Evolutionary conservation across 2,113 vertebrate species (phyloP).

Genomic region (Rhombomys opimus): DNA sequence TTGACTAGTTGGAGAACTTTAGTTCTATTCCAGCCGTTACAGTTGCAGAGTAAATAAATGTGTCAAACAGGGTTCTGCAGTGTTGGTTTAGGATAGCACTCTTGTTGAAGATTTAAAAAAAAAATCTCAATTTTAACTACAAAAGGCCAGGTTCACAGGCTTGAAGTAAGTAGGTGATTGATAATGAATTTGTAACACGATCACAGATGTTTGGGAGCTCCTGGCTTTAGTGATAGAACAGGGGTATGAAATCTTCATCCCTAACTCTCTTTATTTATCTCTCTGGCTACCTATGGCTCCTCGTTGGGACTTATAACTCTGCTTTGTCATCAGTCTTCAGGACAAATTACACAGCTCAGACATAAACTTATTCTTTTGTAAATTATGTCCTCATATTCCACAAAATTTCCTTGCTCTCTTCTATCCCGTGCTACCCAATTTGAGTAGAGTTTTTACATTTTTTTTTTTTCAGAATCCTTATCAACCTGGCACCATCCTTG

Average conservation of each 20-base stretch:
- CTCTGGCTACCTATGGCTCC: not conserved
- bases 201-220: not conserved
- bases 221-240: not conserved
- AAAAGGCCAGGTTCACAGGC: not conserved
- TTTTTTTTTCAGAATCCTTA: slow-evolving; percentile 42
- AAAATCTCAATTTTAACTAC: not conserved
- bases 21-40: not conserved
- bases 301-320: not conserved
- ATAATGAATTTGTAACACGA: not conserved
- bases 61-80: not conserved
- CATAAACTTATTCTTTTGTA: not conserved
- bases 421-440: slow-evolving; percentile 20
- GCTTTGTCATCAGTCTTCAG: not conserved
- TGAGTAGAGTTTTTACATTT: slow-evolving; percentile 35
- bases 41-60: slow-evolving; percentile 23
- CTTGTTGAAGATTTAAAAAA: not conserved
- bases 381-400: not conserved
- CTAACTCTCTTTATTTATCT: not conserved
- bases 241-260: not conserved
- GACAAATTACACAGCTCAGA: not conserved
- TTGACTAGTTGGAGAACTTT: not conserved
- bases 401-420: not conserved
- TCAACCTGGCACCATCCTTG: not conserved
- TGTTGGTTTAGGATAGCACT: not conserved
- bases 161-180: not conserved